These are phyloP conservation scores for Hyles vespertilio DNA, from an alignment of 1,140 invertebrate species.

Conservation along the genomic window DNA sequence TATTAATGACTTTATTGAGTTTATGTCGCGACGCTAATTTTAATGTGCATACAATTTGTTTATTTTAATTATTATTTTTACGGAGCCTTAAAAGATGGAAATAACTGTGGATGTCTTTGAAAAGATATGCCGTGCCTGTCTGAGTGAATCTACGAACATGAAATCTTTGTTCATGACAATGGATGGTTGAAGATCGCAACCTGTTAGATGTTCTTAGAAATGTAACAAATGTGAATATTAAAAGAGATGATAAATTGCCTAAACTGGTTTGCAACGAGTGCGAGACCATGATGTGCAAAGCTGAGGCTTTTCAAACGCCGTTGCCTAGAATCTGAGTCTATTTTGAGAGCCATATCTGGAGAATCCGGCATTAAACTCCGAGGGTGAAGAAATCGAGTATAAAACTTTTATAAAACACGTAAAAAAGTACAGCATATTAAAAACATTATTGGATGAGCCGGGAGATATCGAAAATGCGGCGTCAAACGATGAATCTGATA, in stretches of 20 bases:
- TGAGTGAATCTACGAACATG: slow-evolving; percentile 32
- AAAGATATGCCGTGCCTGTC: slow-evolving; percentile 46
- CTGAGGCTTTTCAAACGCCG: slow-evolving; percentile 52
- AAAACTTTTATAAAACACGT: slow-evolving; percentile 3
- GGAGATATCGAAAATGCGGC: too few species aligned
- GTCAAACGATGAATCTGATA: too few species aligned
- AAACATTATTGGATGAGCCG: neutral
- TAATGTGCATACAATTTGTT: too few species aligned
- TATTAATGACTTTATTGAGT: too few species aligned
- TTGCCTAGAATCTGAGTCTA: slow-evolving; percentile 40
- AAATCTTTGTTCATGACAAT: slow-evolving; percentile 39
- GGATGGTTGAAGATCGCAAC: slow-evolving; percentile 33
- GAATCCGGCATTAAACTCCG: slow-evolving; percentile 12
- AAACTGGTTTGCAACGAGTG: slow-evolving; percentile 52
- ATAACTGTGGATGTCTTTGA: slow-evolving; percentile 19
- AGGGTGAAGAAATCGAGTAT: slow-evolving; percentile 6
- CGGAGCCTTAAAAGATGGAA: slow-evolving; percentile 11
- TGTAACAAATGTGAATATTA: slow-evolving; percentile 42
- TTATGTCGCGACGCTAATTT: too few species aligned
- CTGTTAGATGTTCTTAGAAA: slow-evolving; percentile 41
- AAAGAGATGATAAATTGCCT: slow-evolving; percentile 35
- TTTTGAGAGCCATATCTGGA: slow-evolving; percentile 32
- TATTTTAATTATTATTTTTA: too few species aligned
- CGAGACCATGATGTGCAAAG: slow-evolving; percentile 35
- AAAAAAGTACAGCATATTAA: slow-evolving; percentile 9